These are phyloP conservation scores for Cheirogaleus medius DNA, from an alignment of 2,113 vertebrate genomes.

Conservation along the genomic window DNA sequence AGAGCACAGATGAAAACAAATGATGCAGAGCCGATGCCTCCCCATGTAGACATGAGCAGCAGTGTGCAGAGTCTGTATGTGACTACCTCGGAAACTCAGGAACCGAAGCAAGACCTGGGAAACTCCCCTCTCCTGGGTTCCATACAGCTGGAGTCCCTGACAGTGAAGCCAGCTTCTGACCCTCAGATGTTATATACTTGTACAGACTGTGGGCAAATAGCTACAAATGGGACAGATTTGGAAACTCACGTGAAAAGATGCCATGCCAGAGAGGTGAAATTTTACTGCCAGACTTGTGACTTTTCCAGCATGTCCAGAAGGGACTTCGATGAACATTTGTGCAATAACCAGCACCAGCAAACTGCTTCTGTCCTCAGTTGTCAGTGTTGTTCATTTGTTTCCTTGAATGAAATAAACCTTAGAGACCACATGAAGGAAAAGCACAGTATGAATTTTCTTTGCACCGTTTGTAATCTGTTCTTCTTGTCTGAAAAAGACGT, in stretches of 20 bases:
- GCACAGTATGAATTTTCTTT: constrained; percentile 79
- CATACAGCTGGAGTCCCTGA: constrained; percentile 10
- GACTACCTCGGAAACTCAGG: constrained; percentile 45
- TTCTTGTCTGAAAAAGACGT: constrained; percentile 81
- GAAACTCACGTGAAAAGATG: constrained; percentile 83
- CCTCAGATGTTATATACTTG: constrained; percentile 77
- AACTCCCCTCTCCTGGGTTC: neutral
- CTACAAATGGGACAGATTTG: constrained; percentile 82
- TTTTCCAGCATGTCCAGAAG: constrained; percentile 77
- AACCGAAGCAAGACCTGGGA: constrained; percentile 20
- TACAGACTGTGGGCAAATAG: constrained; percentile 84
- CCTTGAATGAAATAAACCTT: constrained; percentile 64
- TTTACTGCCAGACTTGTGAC: constrained; percentile 81
- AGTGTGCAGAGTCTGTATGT: neutral
- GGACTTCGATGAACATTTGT: constrained; percentile 82
- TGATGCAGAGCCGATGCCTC: neutral
- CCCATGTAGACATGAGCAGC: constrained; percentile 16
- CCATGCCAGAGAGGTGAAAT: constrained; percentile 82
- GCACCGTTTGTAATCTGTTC: constrained; percentile 79
- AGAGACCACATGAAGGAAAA: constrained; percentile 81
- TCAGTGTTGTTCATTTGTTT: constrained; percentile 79
- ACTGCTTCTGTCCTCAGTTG: constrained; percentile 74
- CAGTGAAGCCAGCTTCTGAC: constrained; percentile 38
- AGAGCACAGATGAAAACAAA: constrained; percentile 59
- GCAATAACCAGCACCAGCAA: constrained; percentile 77